Base-by-base conservation (phyloP, 2,888 invertebrate genomes). In the Ptychoptera albimana region DNA sequence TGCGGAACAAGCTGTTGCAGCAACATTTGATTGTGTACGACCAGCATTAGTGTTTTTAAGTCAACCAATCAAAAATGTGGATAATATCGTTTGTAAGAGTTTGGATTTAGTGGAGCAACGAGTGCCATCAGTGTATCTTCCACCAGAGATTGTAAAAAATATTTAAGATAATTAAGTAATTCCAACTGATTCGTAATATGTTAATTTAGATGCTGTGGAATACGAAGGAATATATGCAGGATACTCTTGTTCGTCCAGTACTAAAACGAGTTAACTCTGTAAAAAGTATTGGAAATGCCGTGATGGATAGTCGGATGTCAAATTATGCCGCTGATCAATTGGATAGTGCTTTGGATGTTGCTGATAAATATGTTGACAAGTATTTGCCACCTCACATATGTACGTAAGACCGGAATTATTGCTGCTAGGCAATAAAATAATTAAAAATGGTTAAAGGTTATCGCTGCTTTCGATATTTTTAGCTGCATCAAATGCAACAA, bases 101-200 rank as follows among this genome's bases (percentile, higher is more conserved):
- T 73, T 92, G 50, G 87, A 88, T 52, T 73, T 82, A 35, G 78
- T 91, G n/a, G 89, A 91, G 60, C 76, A 82, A 55, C 74, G 76
- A 47, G 79, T 87, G 40, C 91, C 91, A 0, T 75, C 81, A 2
- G 82, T 91, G 48, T 78, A 81, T 59, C 68, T 88, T 51, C 86
- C 89, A 6, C 87, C 91, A 8, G 77, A 88, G 67, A 75, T 82
- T 71, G 89, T 89, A 70, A 74, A 6, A 6, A 7, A 9, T 41
- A 11, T 35, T 30, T 14, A 14, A 32, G n/a, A 16, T 15, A 39
- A 23, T 5, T 15, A 6, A 37, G 7, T 23, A 40, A 43, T 29
- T 35, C 38, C 23, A 40, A 37, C 45, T 53, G 50, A 53, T 47
- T 45, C 44, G 56, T 54, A 50, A 54, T 32, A 54, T 56, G 38